phyloP scores from a whole-genome alignment of 1,140 invertebrate genomes.

The Pectinophora gossypiella region DNA sequence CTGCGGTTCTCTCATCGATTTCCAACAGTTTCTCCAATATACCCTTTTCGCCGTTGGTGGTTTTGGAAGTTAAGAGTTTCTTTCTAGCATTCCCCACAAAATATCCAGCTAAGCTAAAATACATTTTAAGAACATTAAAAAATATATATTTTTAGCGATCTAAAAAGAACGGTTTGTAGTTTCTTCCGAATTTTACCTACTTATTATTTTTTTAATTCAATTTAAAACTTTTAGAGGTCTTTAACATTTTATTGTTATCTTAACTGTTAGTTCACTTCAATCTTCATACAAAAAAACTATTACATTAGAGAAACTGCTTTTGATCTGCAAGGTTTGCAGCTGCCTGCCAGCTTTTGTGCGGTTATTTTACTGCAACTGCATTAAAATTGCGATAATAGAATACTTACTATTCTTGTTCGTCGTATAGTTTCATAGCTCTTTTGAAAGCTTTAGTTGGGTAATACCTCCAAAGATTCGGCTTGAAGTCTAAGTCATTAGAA shows the following conservation, averaged over 20 bases:
- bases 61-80: constrained; percentile 11
- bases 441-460: constrained; percentile 76
- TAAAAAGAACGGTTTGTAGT: not conserved
- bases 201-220: too few species aligned
- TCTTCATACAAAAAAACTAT: not conserved
- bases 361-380: not conserved
- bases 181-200: not conserved
- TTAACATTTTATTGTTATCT: not conserved
- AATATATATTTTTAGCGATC: not conserved
- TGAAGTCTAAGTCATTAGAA: constrained; percentile 77
- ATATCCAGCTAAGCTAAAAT: constrained; percentile 10
- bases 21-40: constrained; percentile 76
- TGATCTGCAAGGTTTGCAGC: not conserved
- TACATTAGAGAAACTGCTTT: too few species aligned
- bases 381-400: not conserved
- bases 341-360: not conserved
- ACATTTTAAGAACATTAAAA: constrained; percentile 8
- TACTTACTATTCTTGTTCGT: constrained; percentile 32
- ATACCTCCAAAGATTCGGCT: constrained; percentile 79
- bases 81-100: not conserved
- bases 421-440: constrained; percentile 66
- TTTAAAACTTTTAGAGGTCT: too few species aligned
- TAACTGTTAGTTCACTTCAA: not conserved
- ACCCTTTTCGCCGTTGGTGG: constrained; percentile 30
- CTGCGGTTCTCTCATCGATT: constrained; percentile 74